Conservation (phyloP, 2,797 vertebrate genomes). For the Hafferia zeledoni region DNA sequence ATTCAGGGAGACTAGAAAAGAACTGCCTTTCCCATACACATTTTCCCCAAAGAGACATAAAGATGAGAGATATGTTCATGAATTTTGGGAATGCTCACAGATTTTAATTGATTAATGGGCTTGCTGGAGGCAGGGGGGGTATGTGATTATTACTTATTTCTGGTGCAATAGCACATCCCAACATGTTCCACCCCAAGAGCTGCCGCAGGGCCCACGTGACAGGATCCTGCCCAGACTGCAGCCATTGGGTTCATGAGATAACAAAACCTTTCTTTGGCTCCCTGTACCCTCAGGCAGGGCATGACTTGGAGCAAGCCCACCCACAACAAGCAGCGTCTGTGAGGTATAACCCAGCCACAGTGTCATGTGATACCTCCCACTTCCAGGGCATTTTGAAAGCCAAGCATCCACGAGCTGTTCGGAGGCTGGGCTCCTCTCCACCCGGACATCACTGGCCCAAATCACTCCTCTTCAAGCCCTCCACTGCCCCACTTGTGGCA, state of each 20-base stretch:
- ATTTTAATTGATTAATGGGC: not conserved
- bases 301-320: conserved; percentile 30
- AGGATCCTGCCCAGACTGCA: conserved; percentile 37
- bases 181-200: not conserved
- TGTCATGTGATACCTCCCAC: not conserved
- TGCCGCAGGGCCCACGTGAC: not conserved
- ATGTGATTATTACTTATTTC: not conserved
- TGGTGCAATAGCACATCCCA: not conserved
- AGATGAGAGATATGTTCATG: rapidly evolving
- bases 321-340: conserved; percentile 1
- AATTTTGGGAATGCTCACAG: not conserved
- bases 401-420: not conserved
- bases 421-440: not conserved
- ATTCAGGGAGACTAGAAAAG: not conserved
- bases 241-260: not conserved
- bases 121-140: not conserved
- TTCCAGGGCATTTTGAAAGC: not conserved
- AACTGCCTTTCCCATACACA: not conserved
- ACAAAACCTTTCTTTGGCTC: conserved; percentile 19
- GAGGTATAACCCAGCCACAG: not conserved
- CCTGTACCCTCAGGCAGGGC: conserved; percentile 2
- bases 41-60: not conserved
- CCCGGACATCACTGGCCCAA: not conserved
- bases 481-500: not conserved
- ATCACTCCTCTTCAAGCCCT: not conserved